These are phyloP conservation scores for Dendrocincla fuliginosa DNA, from an alignment of 2,797 vertebrate species.

Conservation along the genomic window DNA sequence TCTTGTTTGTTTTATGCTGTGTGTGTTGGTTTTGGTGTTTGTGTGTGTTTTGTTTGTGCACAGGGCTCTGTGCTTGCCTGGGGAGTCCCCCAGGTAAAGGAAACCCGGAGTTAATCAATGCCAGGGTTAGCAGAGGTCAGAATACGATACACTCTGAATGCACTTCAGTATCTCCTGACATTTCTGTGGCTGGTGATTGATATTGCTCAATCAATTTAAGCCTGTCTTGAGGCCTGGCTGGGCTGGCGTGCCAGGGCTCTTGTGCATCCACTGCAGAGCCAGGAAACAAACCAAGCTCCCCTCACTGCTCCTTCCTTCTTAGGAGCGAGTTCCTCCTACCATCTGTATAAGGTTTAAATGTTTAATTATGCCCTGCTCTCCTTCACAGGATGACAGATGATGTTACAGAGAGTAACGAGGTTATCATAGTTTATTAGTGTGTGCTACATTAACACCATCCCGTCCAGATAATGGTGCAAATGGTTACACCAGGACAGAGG, in stretches of 20 bases:
- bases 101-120: not conserved
- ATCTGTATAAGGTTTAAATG: not conserved
- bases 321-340: not conserved
- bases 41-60: not conserved
- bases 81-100: not conserved
- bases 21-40: not conserved
- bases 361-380: not conserved
- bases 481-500: not conserved
- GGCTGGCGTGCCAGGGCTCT: not conserved
- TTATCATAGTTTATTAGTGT: not conserved
- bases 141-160: not conserved
- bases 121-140: not conserved
- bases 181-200: not conserved
- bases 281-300: not conserved
- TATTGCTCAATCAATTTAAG: not conserved
- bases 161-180: not conserved
- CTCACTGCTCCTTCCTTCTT: not conserved
- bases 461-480: not conserved
- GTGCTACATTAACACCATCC: not conserved
- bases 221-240: not conserved
- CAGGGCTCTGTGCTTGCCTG: not conserved
- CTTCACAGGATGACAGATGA: not conserved
- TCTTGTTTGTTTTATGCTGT: rapidly evolving
- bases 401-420: not conserved
- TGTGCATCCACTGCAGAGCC: not conserved